Evolutionary conservation across 2,797 vertebrate genomes (phyloP), one percentile per base, ranked within the genome.

Genomic region (Onychomys leucogaster): DNA sequence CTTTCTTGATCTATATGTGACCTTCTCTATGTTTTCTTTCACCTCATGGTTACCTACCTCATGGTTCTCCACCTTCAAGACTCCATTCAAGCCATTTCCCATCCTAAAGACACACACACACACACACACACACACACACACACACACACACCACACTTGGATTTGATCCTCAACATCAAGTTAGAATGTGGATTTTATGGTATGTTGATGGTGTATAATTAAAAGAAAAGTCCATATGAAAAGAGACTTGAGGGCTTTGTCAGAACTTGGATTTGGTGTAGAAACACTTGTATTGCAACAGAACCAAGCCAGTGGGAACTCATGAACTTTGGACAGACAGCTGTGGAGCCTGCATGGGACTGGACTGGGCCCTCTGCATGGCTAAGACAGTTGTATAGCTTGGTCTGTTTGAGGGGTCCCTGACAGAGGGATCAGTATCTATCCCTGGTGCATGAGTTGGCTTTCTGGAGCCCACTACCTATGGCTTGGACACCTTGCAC

Each of bases 191-290:
- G 46, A 71, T n/a, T 92, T 87, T 71, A 67, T 29, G 43, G 8
- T 78, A 7, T 57, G 11, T 76, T 57, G 76, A 89, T 61, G 41
- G 23, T 63, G 69, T 63, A 10, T 78, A 46, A 59, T 7, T 2
- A 63, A 84, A 91, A 86, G 29, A 92, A 84, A 76, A 88, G 25
- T 76, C 25, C 55, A 80, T 69, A 2, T 90, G 65, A 73, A 90
- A 83, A 94, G 61, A 80, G 5, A 46, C 11, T 63, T 2, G n/a
- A 61, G 76, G 34, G 82, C 80, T 87, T 71, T 93, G 29, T 78
- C 11, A 91, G 86, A 87, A 65, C 90, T 65, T 95, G 14, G 2
- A n/a, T 77, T 93, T 94, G 27, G 7, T 89, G 37, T 76, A 37
- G 57, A 95, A 55, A 76, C 46, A 34, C 14, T 86, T 89, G 67